Percentiles rank a stretch among this genome's conserved stretches.
phyloP scores from a whole-genome alignment of 2,797 vertebrate species.

The Selene dorsalis region DNA sequence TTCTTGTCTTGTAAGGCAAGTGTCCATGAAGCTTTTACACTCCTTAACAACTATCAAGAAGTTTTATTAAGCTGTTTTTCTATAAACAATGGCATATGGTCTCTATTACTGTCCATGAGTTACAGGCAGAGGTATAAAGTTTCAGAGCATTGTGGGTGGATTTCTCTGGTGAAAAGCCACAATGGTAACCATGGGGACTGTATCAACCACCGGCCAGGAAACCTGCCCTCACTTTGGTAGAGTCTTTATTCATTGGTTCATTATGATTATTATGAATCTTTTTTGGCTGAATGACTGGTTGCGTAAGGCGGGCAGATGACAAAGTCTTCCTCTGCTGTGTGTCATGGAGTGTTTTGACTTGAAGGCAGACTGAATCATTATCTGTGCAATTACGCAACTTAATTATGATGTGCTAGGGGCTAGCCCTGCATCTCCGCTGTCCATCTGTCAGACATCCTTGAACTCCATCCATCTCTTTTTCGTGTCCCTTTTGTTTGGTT shows the following conservation, averaged over 20 bases:
- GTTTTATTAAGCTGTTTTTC: slow-evolving; percentile 32
- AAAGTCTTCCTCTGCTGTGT: slow-evolving; percentile 60
- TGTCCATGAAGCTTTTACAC: slow-evolving; percentile 47
- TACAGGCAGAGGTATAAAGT: slow-evolving; percentile 33
- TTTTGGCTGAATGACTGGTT: slow-evolving; percentile 48
- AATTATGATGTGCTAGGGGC: slow-evolving; percentile 72
- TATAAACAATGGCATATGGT: slow-evolving; percentile 5
- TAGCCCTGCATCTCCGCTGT: slow-evolving; percentile 56
- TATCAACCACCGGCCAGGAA: slow-evolving; percentile 31
- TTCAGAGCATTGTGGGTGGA: slow-evolving; percentile 37
- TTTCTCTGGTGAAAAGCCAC: slow-evolving; percentile 37
- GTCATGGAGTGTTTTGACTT: slow-evolving; percentile 68
- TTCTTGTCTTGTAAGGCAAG: slow-evolving; percentile 31
- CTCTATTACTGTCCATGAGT: slow-evolving; percentile 31
- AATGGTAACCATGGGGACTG: slow-evolving; percentile 26
- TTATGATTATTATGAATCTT: not conserved
- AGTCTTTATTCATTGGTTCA: slow-evolving; percentile 51
- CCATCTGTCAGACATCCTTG: slow-evolving; percentile 74
- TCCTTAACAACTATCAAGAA: slow-evolving; percentile 33
- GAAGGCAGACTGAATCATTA: slow-evolving; percentile 76
- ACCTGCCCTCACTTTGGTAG: slow-evolving; percentile 36
- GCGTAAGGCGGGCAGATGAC: slow-evolving; percentile 50
- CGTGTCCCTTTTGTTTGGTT: slow-evolving; percentile 37
- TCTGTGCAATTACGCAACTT: slow-evolving; percentile 78
- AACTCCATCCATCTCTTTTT: slow-evolving; percentile 64